Percentiles rank a stretch among this genome's conserved stretches.
phyloP scores from a whole-genome alignment of 2,113 vertebrate genomes.

The Stigmatopora nigra region DNA sequence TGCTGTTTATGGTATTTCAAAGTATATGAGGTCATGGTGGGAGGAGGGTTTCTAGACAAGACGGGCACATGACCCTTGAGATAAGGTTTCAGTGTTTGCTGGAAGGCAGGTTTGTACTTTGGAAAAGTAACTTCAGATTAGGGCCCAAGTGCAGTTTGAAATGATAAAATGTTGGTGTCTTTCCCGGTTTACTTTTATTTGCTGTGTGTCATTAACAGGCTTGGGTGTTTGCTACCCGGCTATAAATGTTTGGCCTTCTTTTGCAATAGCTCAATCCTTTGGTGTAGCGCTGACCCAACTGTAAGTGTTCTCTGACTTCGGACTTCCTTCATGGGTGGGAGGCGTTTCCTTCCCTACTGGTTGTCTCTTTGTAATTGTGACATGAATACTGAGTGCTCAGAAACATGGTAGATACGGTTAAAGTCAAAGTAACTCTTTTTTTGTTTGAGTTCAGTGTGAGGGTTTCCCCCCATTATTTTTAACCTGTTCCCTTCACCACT shows the following conservation, averaged over 20 bases:
- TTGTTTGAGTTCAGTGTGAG: slow-evolving; percentile 47
- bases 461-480: slow-evolving; percentile 47
- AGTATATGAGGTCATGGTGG: slow-evolving; percentile 13
- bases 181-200: slow-evolving; percentile 21
- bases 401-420: slow-evolving; percentile 57
- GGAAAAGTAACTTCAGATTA: slow-evolving; percentile 47
- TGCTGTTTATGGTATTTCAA: slow-evolving; percentile 6
- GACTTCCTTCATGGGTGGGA: slow-evolving; percentile 67
- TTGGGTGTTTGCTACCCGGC: slow-evolving; percentile 21
- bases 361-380: slow-evolving; percentile 58
- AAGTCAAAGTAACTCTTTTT: slow-evolving; percentile 59
- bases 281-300: slow-evolving; percentile 11
- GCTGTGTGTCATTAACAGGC: slow-evolving; percentile 20
- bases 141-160: slow-evolving; percentile 41
- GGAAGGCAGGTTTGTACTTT: slow-evolving; percentile 45
- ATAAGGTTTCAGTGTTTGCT: slow-evolving; percentile 57
- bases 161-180: slow-evolving; percentile 15
- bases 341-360: slow-evolving; percentile 60
- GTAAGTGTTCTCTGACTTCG: slow-evolving; percentile 58
- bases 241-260: slow-evolving; percentile 4
- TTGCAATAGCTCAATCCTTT: slow-evolving; percentile 19
- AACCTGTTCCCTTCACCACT: slow-evolving; percentile 40
- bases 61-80: slow-evolving; percentile 55
- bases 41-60: slow-evolving; percentile 37
- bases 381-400: slow-evolving; percentile 62